Base-by-base conservation (phyloP, 2,888 invertebrate genomes). In the Sinopyrophorus schimmeli region DNA sequence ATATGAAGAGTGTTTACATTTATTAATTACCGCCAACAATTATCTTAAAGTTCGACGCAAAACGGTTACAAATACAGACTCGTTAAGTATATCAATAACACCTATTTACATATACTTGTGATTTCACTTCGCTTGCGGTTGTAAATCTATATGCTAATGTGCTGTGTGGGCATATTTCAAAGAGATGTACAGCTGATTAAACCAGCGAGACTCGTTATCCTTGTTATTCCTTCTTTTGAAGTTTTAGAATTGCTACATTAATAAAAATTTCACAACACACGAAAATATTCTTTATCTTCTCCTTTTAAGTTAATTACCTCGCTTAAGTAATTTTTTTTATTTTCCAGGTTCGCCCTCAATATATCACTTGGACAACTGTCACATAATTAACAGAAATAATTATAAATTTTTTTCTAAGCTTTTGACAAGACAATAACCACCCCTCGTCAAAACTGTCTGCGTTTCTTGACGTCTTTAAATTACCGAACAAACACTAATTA, bases 121-220 rank as follows among this genome's bases (percentile, higher is more conserved):
- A 60, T 59, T 57, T 54, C 58, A 59, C 55, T 60, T 52, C 47
- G 54, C 58, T 61, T 47, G 52, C 57, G 52, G 58, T 53, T 57
- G 58, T 63, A 63, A 63, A 63, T 63, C 61, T 61, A 61, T 57
- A 63, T 63, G 63, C 61, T 58, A 63, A 63, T 63, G 60, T 47
- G 41, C 44, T 55, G 55, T 57, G 57, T 59, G 55, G 59, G 57
- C 51, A 59, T 52, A 52, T 41, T 47, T 47, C 38, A 47, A 42
- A 47, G 47, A 58, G 59, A 59, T 56, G 54, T 58, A 59, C 59
- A 55, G 50, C 56, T 54, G 54, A 58, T 59, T 58, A 59, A 59
- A 47, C 53, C 48, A 48, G 44, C 44, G 53, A 57, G 48, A 54
- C 56, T 57, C 53, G 54, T 55, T 55, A 44, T 57, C 50, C 52